phyloP scores from a whole-genome alignment of 2,113 vertebrate species.

The Aldabrachelys gigantea region DNA sequence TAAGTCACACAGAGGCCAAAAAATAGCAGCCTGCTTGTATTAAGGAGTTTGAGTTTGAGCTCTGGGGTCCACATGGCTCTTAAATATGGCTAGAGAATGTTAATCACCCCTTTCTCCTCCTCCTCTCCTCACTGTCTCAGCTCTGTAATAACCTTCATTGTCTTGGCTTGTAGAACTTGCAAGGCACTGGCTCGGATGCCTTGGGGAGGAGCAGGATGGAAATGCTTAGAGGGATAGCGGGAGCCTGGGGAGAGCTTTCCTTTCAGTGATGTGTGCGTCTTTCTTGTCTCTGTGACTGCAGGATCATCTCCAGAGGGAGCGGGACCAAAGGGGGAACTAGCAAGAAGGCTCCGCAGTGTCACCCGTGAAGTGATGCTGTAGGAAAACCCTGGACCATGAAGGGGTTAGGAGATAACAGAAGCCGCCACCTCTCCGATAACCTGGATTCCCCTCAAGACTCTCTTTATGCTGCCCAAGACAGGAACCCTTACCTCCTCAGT shows the following conservation, averaged over 20 bases:
- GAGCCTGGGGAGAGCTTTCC: not conserved
- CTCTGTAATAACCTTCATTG: not conserved
- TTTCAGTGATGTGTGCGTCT: not conserved
- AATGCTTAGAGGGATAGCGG: not conserved
- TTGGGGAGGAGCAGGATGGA: not conserved
- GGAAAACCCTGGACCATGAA: slow-evolving; percentile 88
- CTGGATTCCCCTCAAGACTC: slow-evolving; percentile 89
- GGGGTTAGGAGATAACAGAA: slow-evolving; percentile 94
- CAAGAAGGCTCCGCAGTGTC: slow-evolving; percentile 29
- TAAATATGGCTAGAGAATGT: not conserved
- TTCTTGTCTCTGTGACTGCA: slow-evolving; percentile 44
- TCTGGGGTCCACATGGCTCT: not conserved
- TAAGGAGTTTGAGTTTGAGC: not conserved
- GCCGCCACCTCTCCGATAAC: slow-evolving; percentile 92
- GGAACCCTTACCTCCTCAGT: slow-evolving; percentile 91
- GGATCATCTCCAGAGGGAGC: not conserved
- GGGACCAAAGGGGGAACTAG: not conserved
- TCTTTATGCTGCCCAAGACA: slow-evolving; percentile 87
- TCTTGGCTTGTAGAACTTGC: not conserved
- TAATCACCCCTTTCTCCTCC: not conserved
- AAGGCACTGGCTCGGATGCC: not conserved
- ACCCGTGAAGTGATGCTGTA: slow-evolving; percentile 72
- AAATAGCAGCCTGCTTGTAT: not conserved
- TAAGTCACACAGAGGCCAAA: not conserved
- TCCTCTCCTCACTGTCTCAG: not conserved